phyloP scores from a whole-genome alignment of 2,888 invertebrate species.

The Anodontia alba region DNA sequence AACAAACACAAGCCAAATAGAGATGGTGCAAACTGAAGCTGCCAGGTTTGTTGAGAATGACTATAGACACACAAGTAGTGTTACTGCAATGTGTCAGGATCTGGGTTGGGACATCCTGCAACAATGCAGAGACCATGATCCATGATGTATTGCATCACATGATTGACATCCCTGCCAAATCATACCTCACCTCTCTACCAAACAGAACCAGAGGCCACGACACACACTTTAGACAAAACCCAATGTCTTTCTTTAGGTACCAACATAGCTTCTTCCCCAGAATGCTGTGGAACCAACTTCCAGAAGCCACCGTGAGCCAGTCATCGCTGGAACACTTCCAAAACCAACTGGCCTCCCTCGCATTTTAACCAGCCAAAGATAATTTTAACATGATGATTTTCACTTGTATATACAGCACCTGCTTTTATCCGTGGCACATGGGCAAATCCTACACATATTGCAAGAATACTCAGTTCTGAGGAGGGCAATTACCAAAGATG shows the following conservation, averaged over 20 bases:
- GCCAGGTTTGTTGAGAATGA: not conserved
- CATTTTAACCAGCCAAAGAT: not conserved
- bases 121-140: not conserved
- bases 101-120: not conserved
- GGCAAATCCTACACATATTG: not conserved
- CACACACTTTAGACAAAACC: not conserved
- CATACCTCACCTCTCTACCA: not conserved
- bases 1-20: not conserved
- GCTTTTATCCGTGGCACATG: conserved; percentile 5
- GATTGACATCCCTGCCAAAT: not conserved
- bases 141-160: not conserved
- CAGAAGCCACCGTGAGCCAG: not conserved
- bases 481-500: not conserved
- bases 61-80: not conserved
- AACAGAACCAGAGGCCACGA: not conserved
- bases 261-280: not conserved
- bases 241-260: not conserved
- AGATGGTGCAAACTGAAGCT: not conserved
- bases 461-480: conserved; percentile 1
- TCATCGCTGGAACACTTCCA: not conserved
- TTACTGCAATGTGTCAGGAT: not conserved
- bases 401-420: not conserved
- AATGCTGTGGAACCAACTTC: conserved; percentile 3
- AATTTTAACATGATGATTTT: not conserved
- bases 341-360: not conserved